Conservation (phyloP, 2,797 vertebrate genomes). For the Triplophysa bombifrons region DNA sequence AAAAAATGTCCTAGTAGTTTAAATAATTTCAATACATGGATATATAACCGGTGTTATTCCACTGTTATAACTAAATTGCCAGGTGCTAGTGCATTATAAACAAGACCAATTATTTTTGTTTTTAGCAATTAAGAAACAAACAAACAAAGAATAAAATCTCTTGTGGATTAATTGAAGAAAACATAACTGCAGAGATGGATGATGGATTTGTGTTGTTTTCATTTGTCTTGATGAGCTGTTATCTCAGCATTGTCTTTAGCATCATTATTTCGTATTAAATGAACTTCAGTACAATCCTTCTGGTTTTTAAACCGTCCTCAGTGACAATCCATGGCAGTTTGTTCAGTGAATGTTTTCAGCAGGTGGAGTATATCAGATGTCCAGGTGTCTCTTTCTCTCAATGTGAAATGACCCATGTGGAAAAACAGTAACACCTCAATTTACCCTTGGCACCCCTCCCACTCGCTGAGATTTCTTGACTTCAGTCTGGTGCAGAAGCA, state of each 20-base stretch:
- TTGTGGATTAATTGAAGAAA: neutral
- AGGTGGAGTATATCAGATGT: slow-evolving; percentile 12
- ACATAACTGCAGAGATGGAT: slow-evolving; percentile 23
- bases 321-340: slow-evolving; percentile 24
- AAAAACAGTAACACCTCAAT: slow-evolving; percentile 3
- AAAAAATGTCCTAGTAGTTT: slow-evolving; percentile 5
- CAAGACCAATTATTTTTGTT: slow-evolving; percentile 9
- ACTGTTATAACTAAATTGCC: slow-evolving; percentile 17
- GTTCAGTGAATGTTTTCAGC: slow-evolving; percentile 7
- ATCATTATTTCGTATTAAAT: slow-evolving; percentile 7
- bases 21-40: slow-evolving; percentile 27
- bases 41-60: slow-evolving; percentile 18
- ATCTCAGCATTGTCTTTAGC: slow-evolving; percentile 41
- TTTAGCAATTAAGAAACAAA: slow-evolving; percentile 19
- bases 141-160: slow-evolving; percentile 4
- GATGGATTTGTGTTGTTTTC: neutral
- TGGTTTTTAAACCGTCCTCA: neutral
- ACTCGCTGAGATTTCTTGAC: slow-evolving; percentile 26
- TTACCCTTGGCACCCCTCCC: slow-evolving; percentile 22
- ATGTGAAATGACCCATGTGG: slow-evolving; percentile 7
- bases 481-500: slow-evolving; percentile 32
- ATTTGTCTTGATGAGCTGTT: slow-evolving; percentile 5
- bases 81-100: slow-evolving; percentile 41
- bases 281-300: slow-evolving; percentile 27
- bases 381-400: slow-evolving; percentile 16